Base-by-base conservation (phyloP, 2,888 invertebrate genomes). In the Melinaea menophilus region DNA sequence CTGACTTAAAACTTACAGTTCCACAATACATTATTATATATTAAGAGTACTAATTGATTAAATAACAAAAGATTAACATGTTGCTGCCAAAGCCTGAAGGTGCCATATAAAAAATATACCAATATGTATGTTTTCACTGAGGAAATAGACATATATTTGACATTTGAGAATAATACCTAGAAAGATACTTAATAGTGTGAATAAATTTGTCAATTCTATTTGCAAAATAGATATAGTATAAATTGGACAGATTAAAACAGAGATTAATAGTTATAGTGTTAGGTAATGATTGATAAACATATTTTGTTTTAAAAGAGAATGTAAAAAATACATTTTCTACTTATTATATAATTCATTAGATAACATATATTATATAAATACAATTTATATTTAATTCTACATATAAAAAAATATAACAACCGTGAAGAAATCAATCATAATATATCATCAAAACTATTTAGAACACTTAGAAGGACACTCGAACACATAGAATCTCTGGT, bases 401-500 rank as follows among this genome's bases (percentile, higher is more conserved):
- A 31, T 31, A 22, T 51, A 5, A 31, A 9, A 31, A n/a, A 46
- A 4, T 31, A 51, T 9, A 51, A 66, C 66, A 66, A 63, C 61
- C 55, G 12, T 47, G 55, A 31, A 41, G 5, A 59, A 12, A 55
- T 47, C 11, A 55, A 22, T 41, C 34, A 22, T 33, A 37, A 34
- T n/a, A 41, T 9, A 63, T 64, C 68, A 41, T 41, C 41, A 41
- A 41, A 41, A 11, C 41, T 41, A 41, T 41, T 41, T 78, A 5
- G 31, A 31, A 73, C 82, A 79, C 64, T 67, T 72, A 73, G 85
- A 85, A 59, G 76, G 76, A 66, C 90, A 90, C 70, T 79, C 77
- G 2, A 62, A 65, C 33, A 84, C 84, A 81, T 81, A 86, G 74
- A 77, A 76, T 71, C 88, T 85, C 62, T 82, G 76, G 60, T 73